phyloP scores from a whole-genome alignment of 92 coral and sea anemone genomes.

The Nematostella vectensis region DNA sequence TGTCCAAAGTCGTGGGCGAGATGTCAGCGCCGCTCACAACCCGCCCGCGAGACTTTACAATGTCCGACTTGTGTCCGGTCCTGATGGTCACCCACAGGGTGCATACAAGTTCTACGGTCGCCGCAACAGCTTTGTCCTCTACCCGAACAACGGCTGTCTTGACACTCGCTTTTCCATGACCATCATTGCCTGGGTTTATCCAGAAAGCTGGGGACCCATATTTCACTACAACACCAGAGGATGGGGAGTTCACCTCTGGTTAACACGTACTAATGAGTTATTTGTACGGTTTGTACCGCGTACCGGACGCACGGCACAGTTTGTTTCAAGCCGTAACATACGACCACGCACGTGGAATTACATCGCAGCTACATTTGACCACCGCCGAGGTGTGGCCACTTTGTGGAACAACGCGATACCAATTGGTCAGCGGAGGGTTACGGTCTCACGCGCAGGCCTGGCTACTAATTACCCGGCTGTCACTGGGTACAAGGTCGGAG shows the following conservation, averaged over 20 bases:
- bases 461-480: conserved; percentile 24
- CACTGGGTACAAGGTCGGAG: conserved; percentile 24
- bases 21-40: conserved; percentile 16
- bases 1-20: conserved; percentile 18
- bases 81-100: conserved; percentile 28
- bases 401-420: conserved; percentile 16
- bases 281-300: conserved; percentile 39
- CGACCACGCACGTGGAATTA: conserved; percentile 16
- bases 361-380: conserved; percentile 22
- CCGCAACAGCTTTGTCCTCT: conserved; percentile 42
- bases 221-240: conserved; percentile 30
- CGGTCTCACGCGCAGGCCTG: conserved; percentile 3
- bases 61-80: conserved; percentile 24
- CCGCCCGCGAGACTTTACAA: conserved; percentile 37
- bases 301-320: conserved; percentile 1
- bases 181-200: conserved; percentile 43
- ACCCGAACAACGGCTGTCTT: conserved; percentile 31
- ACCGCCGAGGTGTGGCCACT: conserved; percentile 5
- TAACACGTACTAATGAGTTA: conserved; percentile 3
- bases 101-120: conserved; percentile 39
- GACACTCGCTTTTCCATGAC: conserved; percentile 57
- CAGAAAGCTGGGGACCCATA: conserved; percentile 49
- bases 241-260: conserved; percentile 30
- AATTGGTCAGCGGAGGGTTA: background rate
- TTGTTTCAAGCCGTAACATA: conserved; percentile 4